Evolutionary conservation across 1,140 invertebrate species (phyloP).

Genomic region (Caenorhabditis latens): DNA sequence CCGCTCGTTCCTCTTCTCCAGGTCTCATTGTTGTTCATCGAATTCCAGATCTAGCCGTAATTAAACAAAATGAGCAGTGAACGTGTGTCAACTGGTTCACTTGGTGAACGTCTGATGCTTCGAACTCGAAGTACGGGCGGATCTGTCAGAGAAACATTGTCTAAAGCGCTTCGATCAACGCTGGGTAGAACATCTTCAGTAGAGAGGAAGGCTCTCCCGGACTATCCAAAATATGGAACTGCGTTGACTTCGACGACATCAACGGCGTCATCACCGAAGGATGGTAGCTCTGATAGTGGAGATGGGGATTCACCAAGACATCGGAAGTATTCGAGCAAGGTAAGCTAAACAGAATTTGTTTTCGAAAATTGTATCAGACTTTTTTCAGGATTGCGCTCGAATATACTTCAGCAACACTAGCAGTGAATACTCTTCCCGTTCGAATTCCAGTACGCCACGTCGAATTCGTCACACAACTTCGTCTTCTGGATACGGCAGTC

Average conservation of each 20-base stretch:
- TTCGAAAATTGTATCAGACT: neutral
- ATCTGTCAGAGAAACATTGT: conserved; percentile 30
- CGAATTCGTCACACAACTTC: neutral
- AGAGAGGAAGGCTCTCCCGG: neutral
- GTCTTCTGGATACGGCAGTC: conserved; percentile 44
- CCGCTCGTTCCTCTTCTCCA: neutral
- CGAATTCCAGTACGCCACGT: conserved; percentile 27
- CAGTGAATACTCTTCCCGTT: conserved; percentile 23
- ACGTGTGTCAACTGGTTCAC: conserved; percentile 34
- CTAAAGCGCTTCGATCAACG: conserved; percentile 30
- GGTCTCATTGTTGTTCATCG: neutral
- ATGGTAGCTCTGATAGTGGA: conserved; percentile 4
- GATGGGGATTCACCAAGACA: conserved; percentile 18
- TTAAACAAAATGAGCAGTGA: conserved; percentile 33
- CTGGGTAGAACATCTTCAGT: conserved; percentile 15
- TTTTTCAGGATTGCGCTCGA: conserved; percentile 19
- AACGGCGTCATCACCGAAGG: neutral
- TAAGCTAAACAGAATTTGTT: neutral
- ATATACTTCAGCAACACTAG: conserved; percentile 31
- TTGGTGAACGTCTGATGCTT: conserved; percentile 28
- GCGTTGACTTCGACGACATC: conserved; percentile 11
- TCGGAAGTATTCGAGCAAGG: neutral
- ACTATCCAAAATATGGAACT: conserved; percentile 29
- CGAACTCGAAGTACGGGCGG: conserved; percentile 22
- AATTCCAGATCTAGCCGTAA: conserved; percentile 1